phyloP scores from a whole-genome alignment of 2,113 vertebrate genomes.

The Larimichthys crocea region DNA sequence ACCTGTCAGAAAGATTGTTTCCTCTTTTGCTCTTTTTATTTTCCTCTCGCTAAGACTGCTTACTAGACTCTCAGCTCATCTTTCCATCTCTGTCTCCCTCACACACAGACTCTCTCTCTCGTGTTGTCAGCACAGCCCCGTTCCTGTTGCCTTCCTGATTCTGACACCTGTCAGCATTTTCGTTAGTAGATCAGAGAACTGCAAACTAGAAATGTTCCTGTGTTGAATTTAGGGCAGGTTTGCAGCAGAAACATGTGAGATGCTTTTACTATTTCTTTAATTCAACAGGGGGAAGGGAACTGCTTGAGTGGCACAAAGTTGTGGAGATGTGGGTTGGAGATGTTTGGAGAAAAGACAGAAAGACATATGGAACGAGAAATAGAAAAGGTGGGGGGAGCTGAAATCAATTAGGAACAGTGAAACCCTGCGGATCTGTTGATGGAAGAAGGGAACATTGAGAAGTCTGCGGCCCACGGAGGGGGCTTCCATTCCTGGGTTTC shows the following conservation, averaged over 20 bases:
- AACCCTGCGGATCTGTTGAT: slow-evolving; percentile 77
- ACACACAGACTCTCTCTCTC: slow-evolving; percentile 54
- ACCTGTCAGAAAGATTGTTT: slow-evolving; percentile 79
- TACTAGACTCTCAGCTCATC: slow-evolving; percentile 77
- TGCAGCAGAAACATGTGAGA: slow-evolving; percentile 73
- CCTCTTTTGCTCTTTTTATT: slow-evolving; percentile 67
- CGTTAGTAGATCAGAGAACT: slow-evolving; percentile 82
- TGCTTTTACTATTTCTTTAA: slow-evolving; percentile 73
- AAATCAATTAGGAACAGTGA: slow-evolving; percentile 84
- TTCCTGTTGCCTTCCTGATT: slow-evolving; percentile 77
- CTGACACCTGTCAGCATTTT: slow-evolving; percentile 86
- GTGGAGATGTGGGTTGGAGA: slow-evolving; percentile 56
- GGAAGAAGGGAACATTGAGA: slow-evolving; percentile 70
- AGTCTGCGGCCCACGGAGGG: slow-evolving; percentile 65
- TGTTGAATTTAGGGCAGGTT: slow-evolving; percentile 81
- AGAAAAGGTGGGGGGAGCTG: slow-evolving; percentile 28
- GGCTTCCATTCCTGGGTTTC: slow-evolving; percentile 75
- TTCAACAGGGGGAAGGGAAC: slow-evolving; percentile 73
- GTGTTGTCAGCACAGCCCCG: slow-evolving; percentile 76
- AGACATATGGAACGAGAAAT: slow-evolving; percentile 34
- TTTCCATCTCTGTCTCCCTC: slow-evolving; percentile 75
- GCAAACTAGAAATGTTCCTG: slow-evolving; percentile 79
- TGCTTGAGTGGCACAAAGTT: slow-evolving; percentile 74
- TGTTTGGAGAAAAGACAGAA: slow-evolving; percentile 47
- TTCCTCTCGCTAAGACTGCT: slow-evolving; percentile 72